These are phyloP conservation scores for Daphoenositta chrysoptera DNA, from an alignment of 2,113 vertebrate species.

Conservation along the genomic window DNA sequence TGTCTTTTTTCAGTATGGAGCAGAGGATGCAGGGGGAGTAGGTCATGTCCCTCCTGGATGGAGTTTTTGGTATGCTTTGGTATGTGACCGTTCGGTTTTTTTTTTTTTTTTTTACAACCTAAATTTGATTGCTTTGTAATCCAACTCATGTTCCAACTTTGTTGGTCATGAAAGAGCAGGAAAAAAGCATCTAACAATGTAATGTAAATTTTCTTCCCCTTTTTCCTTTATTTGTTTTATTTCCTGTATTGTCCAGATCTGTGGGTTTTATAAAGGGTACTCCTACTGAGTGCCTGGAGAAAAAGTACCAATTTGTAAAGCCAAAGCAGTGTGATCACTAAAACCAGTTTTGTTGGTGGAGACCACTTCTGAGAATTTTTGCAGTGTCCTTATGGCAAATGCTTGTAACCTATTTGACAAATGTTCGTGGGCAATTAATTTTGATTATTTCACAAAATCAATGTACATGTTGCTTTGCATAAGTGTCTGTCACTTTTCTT, in stretches of 20 bases:
- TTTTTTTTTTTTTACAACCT: neutral
- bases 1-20: slow-evolving; percentile 82
- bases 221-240: neutral
- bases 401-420: neutral
- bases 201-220: neutral
- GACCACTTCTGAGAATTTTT: neutral
- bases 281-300: neutral
- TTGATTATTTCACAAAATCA: neutral
- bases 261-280: neutral
- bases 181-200: neutral
- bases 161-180: neutral
- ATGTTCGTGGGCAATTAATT: neutral
- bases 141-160: neutral
- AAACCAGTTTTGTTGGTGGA: neutral
- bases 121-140: neutral
- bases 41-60: slow-evolving; percentile 90
- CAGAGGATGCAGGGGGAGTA: slow-evolving; percentile 85
- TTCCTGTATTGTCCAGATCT: too few species aligned
- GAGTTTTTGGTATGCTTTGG: slow-evolving; percentile 94
- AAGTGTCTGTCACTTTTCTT: neutral
- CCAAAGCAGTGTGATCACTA: neutral
- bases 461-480: rapidly evolving
- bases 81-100: slow-evolving; percentile 54
- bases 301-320: neutral
- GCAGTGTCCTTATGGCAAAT: neutral